These are phyloP conservation scores for Neosilurus hyrtlii DNA, from an alignment of 2,797 vertebrate genomes.

Conservation along the genomic window DNA sequence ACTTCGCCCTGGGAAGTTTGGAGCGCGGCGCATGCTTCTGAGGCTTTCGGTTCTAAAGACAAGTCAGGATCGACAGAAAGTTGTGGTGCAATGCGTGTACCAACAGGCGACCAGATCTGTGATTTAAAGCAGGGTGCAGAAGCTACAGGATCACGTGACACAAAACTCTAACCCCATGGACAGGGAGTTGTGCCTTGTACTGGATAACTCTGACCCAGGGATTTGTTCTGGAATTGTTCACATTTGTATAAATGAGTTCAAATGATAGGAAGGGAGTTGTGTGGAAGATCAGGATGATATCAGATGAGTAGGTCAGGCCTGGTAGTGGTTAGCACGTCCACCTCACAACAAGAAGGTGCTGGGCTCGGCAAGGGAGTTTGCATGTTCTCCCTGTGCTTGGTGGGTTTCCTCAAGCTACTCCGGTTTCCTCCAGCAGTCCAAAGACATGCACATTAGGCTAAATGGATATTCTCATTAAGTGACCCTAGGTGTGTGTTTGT, in stretches of 20 bases:
- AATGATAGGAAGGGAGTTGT: neutral
- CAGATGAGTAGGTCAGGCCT: too few relatives aligned
- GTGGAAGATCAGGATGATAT: too few relatives aligned
- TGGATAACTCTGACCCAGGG: neutral
- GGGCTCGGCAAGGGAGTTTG: too few relatives aligned
- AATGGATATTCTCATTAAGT: too few relatives aligned
- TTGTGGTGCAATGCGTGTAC: neutral
- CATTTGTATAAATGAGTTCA: neutral
- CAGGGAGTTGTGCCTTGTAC: neutral
- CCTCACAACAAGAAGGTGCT: too few relatives aligned
- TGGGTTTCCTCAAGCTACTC: too few relatives aligned
- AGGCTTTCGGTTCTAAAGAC: neutral
- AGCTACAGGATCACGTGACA: neutral
- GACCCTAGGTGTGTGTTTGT: too few relatives aligned
- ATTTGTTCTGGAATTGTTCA: neutral
- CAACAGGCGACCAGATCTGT: neutral
- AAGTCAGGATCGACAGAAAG: neutral
- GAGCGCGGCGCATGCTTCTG: neutral
- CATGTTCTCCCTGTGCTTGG: too few relatives aligned
- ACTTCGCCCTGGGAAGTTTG: constrained; percentile 30
- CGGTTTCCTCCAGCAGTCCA: too few relatives aligned
- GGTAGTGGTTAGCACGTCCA: too few relatives aligned
- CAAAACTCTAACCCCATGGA: neutral
- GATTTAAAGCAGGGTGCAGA: neutral
- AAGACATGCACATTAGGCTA: too few relatives aligned